These are phyloP conservation scores for Apotomis betuletana DNA, from an alignment of 2,888 invertebrate genomes.

Conservation along the genomic window DNA sequence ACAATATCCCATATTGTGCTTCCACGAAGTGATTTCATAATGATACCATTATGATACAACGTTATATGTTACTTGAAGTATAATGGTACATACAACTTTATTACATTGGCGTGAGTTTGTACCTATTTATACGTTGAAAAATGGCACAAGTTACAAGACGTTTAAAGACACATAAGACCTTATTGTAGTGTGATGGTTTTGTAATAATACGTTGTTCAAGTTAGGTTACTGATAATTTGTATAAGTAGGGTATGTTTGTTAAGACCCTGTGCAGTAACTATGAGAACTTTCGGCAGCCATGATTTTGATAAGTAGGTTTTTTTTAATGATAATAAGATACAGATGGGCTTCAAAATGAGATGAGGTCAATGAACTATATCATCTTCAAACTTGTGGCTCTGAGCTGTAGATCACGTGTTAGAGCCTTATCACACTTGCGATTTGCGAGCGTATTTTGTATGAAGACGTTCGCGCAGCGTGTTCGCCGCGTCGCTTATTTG, in stretches of 20 bases:
- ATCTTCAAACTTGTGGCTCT: too few relatives aligned
- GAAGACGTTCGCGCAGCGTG: too few relatives aligned
- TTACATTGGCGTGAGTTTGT: not conserved
- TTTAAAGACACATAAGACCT: too few relatives aligned
- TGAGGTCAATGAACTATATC: too few relatives aligned
- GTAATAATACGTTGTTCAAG: slow-evolving; percentile 28
- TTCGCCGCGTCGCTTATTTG: too few relatives aligned
- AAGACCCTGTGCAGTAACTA: not conserved
- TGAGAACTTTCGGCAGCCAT: slow-evolving; percentile 16
- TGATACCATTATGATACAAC: not conserved
- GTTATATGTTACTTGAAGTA: not conserved
- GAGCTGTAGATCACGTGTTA: too few relatives aligned
- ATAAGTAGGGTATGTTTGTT: slow-evolving; percentile 16
- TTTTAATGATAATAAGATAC: too few relatives aligned
- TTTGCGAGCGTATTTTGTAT: too few relatives aligned
- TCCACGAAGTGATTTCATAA: slow-evolving; percentile 10
- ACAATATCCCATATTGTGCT: slow-evolving; percentile 34
- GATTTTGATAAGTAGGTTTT: not conserved
- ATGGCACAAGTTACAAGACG: too few relatives aligned
- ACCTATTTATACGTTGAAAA: too few relatives aligned
- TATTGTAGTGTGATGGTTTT: not conserved
- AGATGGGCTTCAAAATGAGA: too few relatives aligned
- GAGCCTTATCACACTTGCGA: too few relatives aligned
- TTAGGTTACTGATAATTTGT: slow-evolving; percentile 26
- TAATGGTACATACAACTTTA: not conserved